Base-by-base conservation (phyloP, 2,113 vertebrate species). In the Regulus satrapa region DNA sequence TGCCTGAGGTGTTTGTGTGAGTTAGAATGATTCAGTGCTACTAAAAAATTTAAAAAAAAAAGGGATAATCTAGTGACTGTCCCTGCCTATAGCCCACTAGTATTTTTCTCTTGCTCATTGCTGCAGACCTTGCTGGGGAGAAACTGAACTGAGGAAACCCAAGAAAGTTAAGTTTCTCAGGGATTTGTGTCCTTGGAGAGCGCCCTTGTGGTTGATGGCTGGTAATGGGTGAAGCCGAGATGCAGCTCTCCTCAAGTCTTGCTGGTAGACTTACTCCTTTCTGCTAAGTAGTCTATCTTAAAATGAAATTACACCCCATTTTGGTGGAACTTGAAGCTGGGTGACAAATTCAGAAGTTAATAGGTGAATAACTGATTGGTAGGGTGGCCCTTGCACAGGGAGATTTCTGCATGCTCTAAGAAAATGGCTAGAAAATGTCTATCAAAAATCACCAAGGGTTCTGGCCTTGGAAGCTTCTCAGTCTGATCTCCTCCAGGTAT, bases 311-410 rank as follows among this genome's bases (percentile, higher is more conserved):
- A 88, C 73, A 29, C 1, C 12, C 2, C 14, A 7, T 63, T 63
- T 93, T 76, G n/a, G n/a, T 8, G 2, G 20, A 32, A 3, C 12
- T 26, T 41, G 23, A 76, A 56, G 12, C 10, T 45, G 6, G 1
- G 8, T 40, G 59, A 18, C 7, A 77, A 34, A 24, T 73, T 76
- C 62, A 38, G 34, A 66, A 82, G n/a, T 49, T 69, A n/a, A 40
- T 19, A 45, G 49, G 18, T 38, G 4, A 61, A 36, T 56, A 72
- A 41, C 56, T 54, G n/a, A 34, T 26, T 54, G 26, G 18, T 31
- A n/a, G 29, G 26, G 18, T 1, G 12, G 17, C 38, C 23, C 21
- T 52, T 41, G 31, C 0, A 0, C 36, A 14, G 24, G 34, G 52
- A 46, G 14, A 41, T 79, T 2, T 1, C 26, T 55, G 24, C 41